These are phyloP conservation scores for Nymphalis polychloros DNA, from an alignment of 2,888 invertebrate species.

Conservation along the genomic window DNA sequence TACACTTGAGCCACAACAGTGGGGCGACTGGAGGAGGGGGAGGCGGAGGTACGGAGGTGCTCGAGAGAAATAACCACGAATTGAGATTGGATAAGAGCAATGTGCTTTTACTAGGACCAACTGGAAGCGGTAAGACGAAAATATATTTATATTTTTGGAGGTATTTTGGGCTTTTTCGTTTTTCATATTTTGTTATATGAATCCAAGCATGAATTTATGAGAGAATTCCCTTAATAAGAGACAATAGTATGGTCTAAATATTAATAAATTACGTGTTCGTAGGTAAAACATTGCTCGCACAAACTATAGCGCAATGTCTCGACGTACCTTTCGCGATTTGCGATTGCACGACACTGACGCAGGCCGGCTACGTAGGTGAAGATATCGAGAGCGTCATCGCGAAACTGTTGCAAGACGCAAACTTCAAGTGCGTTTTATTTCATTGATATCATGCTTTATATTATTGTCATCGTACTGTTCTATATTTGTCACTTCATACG, in stretches of 20 bases:
- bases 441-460: too few relatives aligned
- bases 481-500: too few relatives aligned
- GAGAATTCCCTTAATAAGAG: too few relatives aligned
- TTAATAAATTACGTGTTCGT: constrained; percentile 28
- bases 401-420: constrained; percentile 97
- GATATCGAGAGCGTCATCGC: constrained; percentile 99
- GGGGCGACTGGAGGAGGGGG: constrained; percentile 51
- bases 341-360: constrained; percentile 97
- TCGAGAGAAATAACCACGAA: constrained; percentile 91
- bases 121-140: constrained; percentile 90
- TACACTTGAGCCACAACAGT: constrained; percentile 87
- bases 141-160: too few relatives aligned
- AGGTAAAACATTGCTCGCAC: constrained; percentile 98
- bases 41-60: constrained; percentile 88
- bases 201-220: too few relatives aligned
- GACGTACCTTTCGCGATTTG: constrained; percentile 99
- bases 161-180: too few relatives aligned
- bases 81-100: constrained; percentile 97
- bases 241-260: too few relatives aligned
- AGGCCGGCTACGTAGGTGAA: constrained; percentile 99
- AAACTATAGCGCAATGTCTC: constrained; percentile 97
- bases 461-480: too few relatives aligned
- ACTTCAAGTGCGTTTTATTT: constrained; percentile 84
- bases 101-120: constrained; percentile 97
- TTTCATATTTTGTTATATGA: too few relatives aligned